Evolutionary conservation across 2,797 vertebrate species (phyloP).

Genomic region (Poliocrania exsul): DNA sequence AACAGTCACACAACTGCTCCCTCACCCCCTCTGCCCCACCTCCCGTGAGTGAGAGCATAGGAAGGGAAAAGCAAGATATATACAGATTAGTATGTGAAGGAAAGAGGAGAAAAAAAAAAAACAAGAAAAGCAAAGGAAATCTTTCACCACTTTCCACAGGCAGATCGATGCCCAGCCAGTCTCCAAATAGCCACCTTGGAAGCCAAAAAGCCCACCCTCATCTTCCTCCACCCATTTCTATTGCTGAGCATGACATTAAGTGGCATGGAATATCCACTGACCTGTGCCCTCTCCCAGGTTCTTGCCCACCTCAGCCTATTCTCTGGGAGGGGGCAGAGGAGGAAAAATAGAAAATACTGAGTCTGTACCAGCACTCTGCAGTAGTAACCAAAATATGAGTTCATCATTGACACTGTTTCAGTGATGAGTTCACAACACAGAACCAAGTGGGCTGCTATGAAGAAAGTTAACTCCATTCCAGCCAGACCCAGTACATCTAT

Average conservation of each 20-base stretch:
- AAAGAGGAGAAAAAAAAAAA: not conserved
- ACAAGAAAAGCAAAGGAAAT: not conserved
- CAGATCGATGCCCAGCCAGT: not conserved
- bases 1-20: not conserved
- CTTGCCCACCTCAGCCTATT: not conserved
- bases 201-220: not conserved
- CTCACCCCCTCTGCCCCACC: not conserved
- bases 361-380: not conserved
- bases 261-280: not conserved
- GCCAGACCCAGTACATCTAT: not conserved
- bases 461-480: not conserved
- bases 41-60: no score
- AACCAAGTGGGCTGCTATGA: not conserved
- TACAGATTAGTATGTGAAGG: not conserved
- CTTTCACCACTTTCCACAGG: not conserved
- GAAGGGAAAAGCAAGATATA: not conserved
- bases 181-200: not conserved
- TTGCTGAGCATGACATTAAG: not conserved
- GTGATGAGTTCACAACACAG: not conserved
- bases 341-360: not conserved
- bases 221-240: not conserved
- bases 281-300: not conserved
- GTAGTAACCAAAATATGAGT: not conserved
- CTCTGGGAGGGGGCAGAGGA: rapidly evolving
- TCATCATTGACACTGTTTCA: not conserved